A percentile compares a stretch with the other conserved stretches of the same genome.
These are phyloP conservation scores for Coremacera marginata DNA, from an alignment of 2,888 invertebrate species.

Conservation along the genomic window DNA sequence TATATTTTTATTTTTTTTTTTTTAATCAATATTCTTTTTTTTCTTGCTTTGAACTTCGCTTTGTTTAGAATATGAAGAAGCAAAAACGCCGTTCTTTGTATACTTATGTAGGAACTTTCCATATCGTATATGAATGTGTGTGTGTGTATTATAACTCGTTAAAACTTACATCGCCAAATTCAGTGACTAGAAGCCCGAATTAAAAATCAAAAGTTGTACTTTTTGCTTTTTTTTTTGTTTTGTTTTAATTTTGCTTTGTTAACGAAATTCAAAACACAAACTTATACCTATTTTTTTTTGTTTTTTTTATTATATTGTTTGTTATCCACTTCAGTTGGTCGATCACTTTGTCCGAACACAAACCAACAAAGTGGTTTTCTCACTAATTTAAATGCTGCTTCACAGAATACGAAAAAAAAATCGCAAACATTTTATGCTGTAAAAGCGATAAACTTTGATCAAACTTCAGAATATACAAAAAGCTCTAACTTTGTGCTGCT, in stretches of 20 bases:
- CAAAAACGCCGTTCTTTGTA: neutral
- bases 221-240: neutral
- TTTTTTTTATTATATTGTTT: slow-evolving; percentile 12
- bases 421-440: neutral
- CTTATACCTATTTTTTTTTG: neutral
- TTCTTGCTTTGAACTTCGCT: neutral
- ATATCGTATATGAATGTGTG: no score
- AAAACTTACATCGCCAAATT: neutral
- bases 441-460: neutral
- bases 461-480: neutral
- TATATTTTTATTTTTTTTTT: slow-evolving; percentile 17
- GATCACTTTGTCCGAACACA: slow-evolving; percentile 18
- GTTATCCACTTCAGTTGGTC: slow-evolving; percentile 11
- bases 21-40: neutral
- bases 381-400: slow-evolving; percentile 7
- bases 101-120: no score
- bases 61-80: neutral
- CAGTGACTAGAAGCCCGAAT: neutral
- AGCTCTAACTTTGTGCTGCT: no score
- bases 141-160: no score
- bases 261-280: slow-evolving; percentile 36
- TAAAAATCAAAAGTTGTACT: slow-evolving; percentile 14
- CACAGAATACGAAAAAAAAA: neutral
- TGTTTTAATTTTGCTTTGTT: slow-evolving; percentile 25
- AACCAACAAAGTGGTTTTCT: slow-evolving; percentile 27